Evolutionary conservation across 2,113 vertebrate genomes (phyloP), one percentile per base, ranked within the genome.

Genomic region (Prietella phreatophila): DNA sequence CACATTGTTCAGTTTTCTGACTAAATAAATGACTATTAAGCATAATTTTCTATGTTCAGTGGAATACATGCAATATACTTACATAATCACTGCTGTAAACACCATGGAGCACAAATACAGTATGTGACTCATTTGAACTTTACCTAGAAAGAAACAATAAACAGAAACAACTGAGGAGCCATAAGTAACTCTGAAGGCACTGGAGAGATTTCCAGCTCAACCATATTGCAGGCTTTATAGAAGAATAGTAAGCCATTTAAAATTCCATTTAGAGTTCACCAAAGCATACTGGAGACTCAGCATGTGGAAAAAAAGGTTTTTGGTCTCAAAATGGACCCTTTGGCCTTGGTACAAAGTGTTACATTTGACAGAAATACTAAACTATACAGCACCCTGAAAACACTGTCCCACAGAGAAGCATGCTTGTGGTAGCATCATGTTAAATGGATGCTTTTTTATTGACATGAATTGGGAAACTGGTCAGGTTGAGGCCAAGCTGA

Each of bases 1-100:
- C 75, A 60, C 63, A 71, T 79, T 50, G 36, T 61, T 83, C 30
- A 83, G 39, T 71, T 61, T 65, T 63, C 42, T 55, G n/a, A 73
- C 19, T 79, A 85, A 84, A 60, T n/a, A 13, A 69, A 76, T 75
- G 53, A 42, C 30, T 42, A 27, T 33, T 5, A 79, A 50, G 73
- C 15, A 80, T 69, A 11, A 36, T 71, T 56, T 80, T 83, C 30
- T 76, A 4, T 30, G 83, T 33, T 86, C 55, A 53, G 56, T 61
- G 73, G 42, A 20, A 78, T 61, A 83, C 22, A 73, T 13, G 73
- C 33, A 56, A 50, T 73, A 55, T 14, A 10, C 8, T 30, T 19
- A 73, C 9, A 85, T 50, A 25, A 75, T 65, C 55, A 39, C 25
- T 22, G n/a, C 33, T 30, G 15, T 25, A 42, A 19, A 85, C 75